Evolutionary conservation across 2,797 vertebrate genomes (phyloP), one percentile per base, ranked within the genome.

Genomic region (Psittacula echo): DNA sequence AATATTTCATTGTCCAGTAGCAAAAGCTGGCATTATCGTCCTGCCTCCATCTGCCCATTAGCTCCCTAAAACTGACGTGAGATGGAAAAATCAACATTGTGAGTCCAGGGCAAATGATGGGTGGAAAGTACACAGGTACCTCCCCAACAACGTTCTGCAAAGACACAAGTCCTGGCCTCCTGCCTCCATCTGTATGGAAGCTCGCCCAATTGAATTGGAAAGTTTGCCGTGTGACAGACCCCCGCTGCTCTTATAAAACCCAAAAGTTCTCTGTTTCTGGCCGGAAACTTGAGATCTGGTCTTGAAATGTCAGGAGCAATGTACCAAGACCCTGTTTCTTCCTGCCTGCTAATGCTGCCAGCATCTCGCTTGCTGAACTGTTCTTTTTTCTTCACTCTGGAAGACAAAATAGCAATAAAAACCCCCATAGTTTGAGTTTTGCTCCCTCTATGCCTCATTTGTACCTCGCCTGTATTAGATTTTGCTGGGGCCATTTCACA

Each of bases 21-120:
- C 83, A 94, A 95, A 92, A 92, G 45, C 54, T 90, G 83, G 44
- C 58, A 17, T 56, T 61, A 65, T 62, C 58, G 50, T 78, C 76
- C 73, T 78, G 66, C 77, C 44, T 93, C 90, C 95, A 90, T 79
- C 94, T 94, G 95, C 20, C 86, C 19, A 27, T 79, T n/a, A 56
- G 67, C 70, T 85, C 62, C 85, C 78, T 48, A 32, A 91, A 84
- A 78, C 75, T 50, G 10, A 72, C 29, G 39, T 9, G 45, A 56
- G 50, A 60, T 0, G 5, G n/a, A 5, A 26, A 61, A 73, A 80
- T 29, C 54, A 80, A 13, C 17, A 0, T 23, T 9, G 24, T 17
- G 75, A 51, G 44, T 26, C 72, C 23, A 0, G 7, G n/a, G 73
- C 42, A 73, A 73, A 34, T 18, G 64, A 48, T 41, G 62, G 51